A percentile compares a stretch with the other conserved stretches of the same genome.
These are phyloP conservation scores for Perca flavescens DNA, from an alignment of 2,113 vertebrate genomes.

Conservation along the genomic window DNA sequence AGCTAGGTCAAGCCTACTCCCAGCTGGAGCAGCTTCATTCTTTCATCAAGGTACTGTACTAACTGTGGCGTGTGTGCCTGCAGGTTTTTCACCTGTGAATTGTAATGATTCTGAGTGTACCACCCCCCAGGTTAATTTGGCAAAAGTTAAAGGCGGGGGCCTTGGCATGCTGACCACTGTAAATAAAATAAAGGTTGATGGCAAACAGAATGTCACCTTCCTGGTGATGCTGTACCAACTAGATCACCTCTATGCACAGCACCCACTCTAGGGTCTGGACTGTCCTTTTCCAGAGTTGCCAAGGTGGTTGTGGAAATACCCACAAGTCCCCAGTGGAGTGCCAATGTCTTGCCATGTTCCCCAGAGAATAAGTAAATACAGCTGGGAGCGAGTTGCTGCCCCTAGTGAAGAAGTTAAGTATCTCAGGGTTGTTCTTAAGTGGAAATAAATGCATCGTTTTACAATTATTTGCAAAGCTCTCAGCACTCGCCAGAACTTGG, in stretches of 20 bases:
- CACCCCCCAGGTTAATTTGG: conserved; percentile 4
- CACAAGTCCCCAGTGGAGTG: not conserved
- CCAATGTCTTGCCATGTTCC: not conserved
- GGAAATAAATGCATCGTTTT: no score
- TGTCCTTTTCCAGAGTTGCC: not conserved
- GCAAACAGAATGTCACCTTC: not conserved
- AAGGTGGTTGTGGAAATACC: not conserved
- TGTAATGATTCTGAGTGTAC: not conserved
- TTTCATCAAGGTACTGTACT: conserved; percentile 89
- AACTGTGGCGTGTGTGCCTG: conserved; percentile 7
- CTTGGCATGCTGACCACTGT: not conserved
- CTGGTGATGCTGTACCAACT: not conserved
- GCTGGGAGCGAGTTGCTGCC: no score
- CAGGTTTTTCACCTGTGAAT: conserved; percentile 16
- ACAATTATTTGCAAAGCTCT: no score
- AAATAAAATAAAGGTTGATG: conserved; percentile 1
- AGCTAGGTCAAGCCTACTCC: conserved; percentile 80
- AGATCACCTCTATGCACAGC: not conserved
- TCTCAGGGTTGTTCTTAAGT: no score
- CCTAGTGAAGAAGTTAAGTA: no score
- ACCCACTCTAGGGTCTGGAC: not conserved
- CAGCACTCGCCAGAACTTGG: no score
- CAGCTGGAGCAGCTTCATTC: conserved; percentile 88
- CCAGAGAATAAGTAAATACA: no score
- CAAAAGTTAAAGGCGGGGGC: not conserved